Evolutionary conservation across 2,113 vertebrate genomes (phyloP).

Genomic region (Prochilodus magdalenae): DNA sequence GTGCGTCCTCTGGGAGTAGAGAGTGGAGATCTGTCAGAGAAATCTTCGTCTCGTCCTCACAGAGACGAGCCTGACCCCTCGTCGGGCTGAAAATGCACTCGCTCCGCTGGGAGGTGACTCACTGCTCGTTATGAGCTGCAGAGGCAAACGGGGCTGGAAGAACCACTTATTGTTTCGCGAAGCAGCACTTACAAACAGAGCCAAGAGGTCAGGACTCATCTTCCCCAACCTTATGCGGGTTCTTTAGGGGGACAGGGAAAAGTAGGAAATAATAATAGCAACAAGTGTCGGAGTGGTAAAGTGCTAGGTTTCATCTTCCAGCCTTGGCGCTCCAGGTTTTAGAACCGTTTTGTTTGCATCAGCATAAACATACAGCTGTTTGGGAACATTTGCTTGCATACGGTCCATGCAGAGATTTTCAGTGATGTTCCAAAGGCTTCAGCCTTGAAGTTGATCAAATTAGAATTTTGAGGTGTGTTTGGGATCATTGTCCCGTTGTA

Average conservation of each 20-base stretch:
- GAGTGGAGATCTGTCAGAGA: constrained; percentile 63
- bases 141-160: not conserved
- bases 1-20: constrained; percentile 59
- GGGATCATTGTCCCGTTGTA: no score
- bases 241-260: not conserved
- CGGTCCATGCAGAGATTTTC: no score
- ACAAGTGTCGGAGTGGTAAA: no score
- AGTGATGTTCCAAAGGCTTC: no score
- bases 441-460: no score
- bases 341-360: not conserved
- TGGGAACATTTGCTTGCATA: no score
- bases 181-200: not conserved
- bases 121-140: constrained; percentile 1
- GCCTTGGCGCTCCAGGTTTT: not conserved
- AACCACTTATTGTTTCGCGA: not conserved
- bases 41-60: constrained; percentile 34
- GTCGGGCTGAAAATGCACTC: constrained; percentile 46
- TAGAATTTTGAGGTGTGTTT: no score
- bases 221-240: not conserved
- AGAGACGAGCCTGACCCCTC: constrained; percentile 37
- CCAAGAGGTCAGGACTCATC: no score
- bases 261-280: not conserved
- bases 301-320: no score
- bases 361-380: no score
- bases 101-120: constrained; percentile 27